Conservation (phyloP, 2,888 invertebrate species). For the Himalopsyche japonica region DNA sequence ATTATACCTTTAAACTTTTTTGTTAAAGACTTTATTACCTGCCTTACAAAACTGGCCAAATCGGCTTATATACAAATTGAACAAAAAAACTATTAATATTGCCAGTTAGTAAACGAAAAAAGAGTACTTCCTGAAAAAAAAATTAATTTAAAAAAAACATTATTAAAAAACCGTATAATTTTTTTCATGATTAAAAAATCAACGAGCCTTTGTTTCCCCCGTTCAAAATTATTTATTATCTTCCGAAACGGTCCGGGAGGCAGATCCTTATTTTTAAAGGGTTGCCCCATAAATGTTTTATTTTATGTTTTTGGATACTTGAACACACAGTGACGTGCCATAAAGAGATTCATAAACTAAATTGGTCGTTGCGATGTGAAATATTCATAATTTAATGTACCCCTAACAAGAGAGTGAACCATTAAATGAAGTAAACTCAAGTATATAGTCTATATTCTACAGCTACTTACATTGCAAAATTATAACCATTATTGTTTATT, state of each 20-base stretch:
- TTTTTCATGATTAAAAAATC: neutral
- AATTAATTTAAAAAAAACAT: neutral
- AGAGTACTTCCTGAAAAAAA: too few relatives aligned
- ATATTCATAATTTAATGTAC: neutral
- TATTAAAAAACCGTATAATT: neutral
- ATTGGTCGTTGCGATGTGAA: neutral
- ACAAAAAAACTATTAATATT: too few relatives aligned
- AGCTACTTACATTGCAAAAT: too few relatives aligned
- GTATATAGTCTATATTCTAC: too few relatives aligned
- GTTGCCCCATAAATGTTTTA: neutral
- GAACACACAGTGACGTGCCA: neutral
- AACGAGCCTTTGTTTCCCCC: neutral
- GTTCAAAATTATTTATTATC: neutral
- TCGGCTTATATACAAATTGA: too few relatives aligned
- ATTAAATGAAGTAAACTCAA: neutral
- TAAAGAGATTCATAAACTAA: neutral
- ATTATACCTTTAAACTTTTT: too few relatives aligned
- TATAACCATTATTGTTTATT: too few relatives aligned
- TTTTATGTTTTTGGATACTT: neutral
- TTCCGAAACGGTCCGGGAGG: neutral
- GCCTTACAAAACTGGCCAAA: too few relatives aligned
- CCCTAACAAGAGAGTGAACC: neutral
- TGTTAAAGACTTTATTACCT: too few relatives aligned
- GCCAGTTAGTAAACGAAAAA: too few relatives aligned
- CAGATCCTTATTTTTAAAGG: neutral